Conservation (phyloP, 2,888 invertebrate species). For the Eupithecia abbreviata region DNA sequence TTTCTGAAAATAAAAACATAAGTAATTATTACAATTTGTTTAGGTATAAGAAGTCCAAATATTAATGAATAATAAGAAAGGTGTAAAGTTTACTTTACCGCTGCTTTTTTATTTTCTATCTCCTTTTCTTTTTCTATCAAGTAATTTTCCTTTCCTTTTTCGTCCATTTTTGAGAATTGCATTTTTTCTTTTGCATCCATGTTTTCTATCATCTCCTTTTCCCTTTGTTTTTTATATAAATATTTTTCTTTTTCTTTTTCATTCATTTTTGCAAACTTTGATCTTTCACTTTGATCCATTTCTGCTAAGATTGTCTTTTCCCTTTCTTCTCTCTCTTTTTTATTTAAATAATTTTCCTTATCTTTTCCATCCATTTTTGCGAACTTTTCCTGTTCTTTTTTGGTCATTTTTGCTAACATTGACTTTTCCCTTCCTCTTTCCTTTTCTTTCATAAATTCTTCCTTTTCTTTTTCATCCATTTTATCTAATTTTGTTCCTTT, state of each 20-base stretch:
- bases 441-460: background rate
- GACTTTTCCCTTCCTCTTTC: background rate
- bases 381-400: background rate
- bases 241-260: background rate
- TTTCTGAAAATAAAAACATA: background rate
- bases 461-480: background rate
- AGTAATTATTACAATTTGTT: background rate
- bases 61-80: background rate
- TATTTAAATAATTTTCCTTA: background rate
- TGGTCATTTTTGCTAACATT: background rate
- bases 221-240: background rate
- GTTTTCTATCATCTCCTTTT: background rate
- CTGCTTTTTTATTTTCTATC: background rate
- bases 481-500: background rate
- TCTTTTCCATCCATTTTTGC: background rate
- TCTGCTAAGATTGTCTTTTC: background rate
- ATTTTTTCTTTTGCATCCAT: background rate
- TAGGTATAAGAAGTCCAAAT: background rate
- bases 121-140: background rate
- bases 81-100: background rate
- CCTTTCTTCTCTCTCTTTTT: background rate
- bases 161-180: background rate
- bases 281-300: background rate
- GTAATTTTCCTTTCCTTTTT: background rate
- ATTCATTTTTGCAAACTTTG: background rate